Conservation (phyloP, 2,113 vertebrate genomes). For the Caracal caracal region DNA sequence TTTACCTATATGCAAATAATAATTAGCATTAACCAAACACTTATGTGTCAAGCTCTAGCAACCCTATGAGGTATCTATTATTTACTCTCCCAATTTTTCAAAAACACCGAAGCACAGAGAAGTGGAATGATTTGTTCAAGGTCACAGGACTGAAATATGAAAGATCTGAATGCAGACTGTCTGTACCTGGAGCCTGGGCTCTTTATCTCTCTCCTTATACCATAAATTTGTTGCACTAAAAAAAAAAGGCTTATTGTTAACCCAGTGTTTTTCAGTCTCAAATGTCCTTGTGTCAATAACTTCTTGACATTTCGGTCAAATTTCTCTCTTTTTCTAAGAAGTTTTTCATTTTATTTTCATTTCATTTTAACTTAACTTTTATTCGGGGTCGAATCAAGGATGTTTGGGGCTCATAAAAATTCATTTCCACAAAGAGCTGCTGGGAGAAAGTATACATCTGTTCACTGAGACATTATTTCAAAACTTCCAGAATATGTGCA, state of each 20-base stretch:
- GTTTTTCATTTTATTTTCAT: slow-evolving; percentile 38
- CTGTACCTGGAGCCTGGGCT: not conserved
- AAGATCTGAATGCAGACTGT: not conserved
- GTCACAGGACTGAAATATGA: not conserved
- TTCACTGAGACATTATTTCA: slow-evolving; percentile 61
- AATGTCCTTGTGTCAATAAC: not conserved
- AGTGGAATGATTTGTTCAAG: slow-evolving; percentile 12
- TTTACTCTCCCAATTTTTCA: not conserved
- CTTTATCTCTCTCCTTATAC: not conserved
- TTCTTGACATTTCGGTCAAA: slow-evolving; percentile 13
- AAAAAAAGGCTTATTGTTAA: slow-evolving; percentile 46
- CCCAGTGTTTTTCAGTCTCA: slow-evolving; percentile 13
- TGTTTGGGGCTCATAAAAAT: slow-evolving; percentile 62
- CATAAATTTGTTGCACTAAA: not conserved
- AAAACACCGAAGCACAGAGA: slow-evolving; percentile 23
- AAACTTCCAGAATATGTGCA: slow-evolving; percentile 26
- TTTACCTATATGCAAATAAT: not conserved
- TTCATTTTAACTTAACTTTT: slow-evolving; percentile 66
- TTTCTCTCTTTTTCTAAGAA: not conserved
- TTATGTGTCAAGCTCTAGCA: not conserved
- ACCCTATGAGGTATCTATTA: not conserved
- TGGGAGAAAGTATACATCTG: slow-evolving; percentile 55
- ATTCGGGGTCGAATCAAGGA: slow-evolving; percentile 28
- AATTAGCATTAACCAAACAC: not conserved
- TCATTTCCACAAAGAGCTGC: slow-evolving; percentile 49